Base-by-base conservation (phyloP, 2,888 invertebrate genomes). In the Papilio demoleus region DNA sequence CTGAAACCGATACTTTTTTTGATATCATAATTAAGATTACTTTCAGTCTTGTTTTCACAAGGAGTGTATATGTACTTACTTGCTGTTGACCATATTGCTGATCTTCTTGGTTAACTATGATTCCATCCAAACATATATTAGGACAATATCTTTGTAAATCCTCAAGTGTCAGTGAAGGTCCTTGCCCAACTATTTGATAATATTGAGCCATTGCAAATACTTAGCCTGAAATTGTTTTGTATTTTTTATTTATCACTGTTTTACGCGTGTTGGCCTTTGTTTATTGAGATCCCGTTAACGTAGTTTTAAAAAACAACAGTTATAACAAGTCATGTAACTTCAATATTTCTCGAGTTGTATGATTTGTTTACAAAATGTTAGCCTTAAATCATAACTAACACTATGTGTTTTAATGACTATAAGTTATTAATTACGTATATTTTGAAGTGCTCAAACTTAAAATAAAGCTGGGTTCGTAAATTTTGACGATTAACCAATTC, bases 171-270 rank as follows among this genome's bases (percentile, higher is more conserved):
- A 93, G 78, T 79, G 89, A 88, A 83, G 92, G 93, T 77, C 90
- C 87, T 88, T 93, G 93, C 83, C 94, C 93, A 83, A 94, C 93
- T 82, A 95, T 94, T 79, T 95, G 95, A 85, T 93, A 95, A 88
- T 94, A 95, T 86, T 95, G 95, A 85, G 95, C 95, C 95, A 95
- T 95, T 84, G 87, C 90, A 84, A 83, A 77, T 73, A 74, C 78
- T 90, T 88, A 92, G 76, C 88, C 90, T 91, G 79, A 74, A 61
- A 63, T 58, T 24, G 61, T 34, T 67, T 53, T 45, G 45, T 31
- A 17, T 17, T 6, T 42, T 45, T 50, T 40, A 24, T 27, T 34
- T 31, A 24, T n/a, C 53, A 56, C 14, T 42, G 3, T 60, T n/a
- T 40, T 22, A 24, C 6, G n/a, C n/a, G n/a, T 19, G 24, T 60